phyloP scores from a whole-genome alignment of 2,797 vertebrate species.

The Neosalanx taihuensis region DNA sequence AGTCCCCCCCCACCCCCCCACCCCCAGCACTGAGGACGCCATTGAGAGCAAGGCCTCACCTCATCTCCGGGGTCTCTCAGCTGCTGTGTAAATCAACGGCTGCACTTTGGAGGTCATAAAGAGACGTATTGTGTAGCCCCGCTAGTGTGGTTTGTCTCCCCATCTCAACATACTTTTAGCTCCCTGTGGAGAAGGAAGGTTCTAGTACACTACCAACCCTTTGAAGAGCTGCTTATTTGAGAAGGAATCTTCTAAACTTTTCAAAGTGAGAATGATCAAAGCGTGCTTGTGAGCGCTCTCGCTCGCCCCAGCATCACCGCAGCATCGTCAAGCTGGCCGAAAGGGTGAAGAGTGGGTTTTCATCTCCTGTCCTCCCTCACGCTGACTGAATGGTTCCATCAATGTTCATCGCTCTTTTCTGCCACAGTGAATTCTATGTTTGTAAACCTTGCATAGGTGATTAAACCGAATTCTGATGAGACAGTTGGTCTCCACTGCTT shows the following conservation, averaged over 20 bases:
- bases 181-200: conserved; percentile 29
- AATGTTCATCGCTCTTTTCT: not conserved
- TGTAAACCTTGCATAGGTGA: too few species aligned
- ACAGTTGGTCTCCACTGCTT: conserved; percentile 48
- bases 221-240: conserved; percentile 51
- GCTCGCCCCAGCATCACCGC: conserved; percentile 18
- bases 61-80: conserved; percentile 30
- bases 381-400: conserved; percentile 49
- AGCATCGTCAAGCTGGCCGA: conserved; percentile 40
- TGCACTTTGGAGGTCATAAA: conserved; percentile 49
- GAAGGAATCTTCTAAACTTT: conserved; percentile 41
- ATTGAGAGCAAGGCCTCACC: conserved; percentile 28
- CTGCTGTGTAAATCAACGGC: conserved; percentile 40
- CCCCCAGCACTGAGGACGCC: conserved; percentile 23
- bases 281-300: conserved; percentile 26
- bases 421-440: too few species aligned
- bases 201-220: conserved; percentile 46
- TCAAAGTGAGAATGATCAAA: conserved; percentile 51
- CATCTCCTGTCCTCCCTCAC: conserved; percentile 16
- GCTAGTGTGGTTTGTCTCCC: conserved; percentile 23
- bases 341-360: conserved; percentile 18
- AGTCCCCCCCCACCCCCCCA: not conserved
- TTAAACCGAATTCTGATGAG: conserved; percentile 39
- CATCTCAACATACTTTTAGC: conserved; percentile 53
- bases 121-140: conserved; percentile 43